Conservation (phyloP, 2,113 vertebrate species). For the Sialia sialis region DNA sequence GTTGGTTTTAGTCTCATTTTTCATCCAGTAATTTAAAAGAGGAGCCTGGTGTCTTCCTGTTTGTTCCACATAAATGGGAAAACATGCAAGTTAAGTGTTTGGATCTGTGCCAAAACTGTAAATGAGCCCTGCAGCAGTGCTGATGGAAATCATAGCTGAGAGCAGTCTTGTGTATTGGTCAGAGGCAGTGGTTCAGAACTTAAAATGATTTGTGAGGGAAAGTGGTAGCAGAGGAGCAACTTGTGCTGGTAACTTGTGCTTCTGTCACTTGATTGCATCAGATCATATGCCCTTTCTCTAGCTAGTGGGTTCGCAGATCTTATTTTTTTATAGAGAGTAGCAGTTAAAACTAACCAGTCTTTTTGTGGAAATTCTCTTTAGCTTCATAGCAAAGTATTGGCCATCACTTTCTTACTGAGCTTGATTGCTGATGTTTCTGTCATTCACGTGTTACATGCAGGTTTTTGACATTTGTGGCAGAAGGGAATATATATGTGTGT, state of each 20-base stretch:
- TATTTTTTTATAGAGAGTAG: background rate
- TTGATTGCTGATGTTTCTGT: background rate
- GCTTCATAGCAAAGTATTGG: background rate
- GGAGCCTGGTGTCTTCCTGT: background rate
- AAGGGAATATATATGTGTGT: background rate
- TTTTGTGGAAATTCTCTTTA: background rate
- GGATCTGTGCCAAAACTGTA: background rate
- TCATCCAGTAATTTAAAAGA: background rate
- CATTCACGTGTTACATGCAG: background rate
- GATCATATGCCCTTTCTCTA: background rate
- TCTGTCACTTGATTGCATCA: background rate
- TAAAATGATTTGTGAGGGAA: background rate
- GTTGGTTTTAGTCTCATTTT: background rate
- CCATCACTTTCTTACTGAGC: background rate
- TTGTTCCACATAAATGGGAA: background rate
- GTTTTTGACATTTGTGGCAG: background rate
- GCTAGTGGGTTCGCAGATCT: background rate
- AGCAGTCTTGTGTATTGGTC: background rate
- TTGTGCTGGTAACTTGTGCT: background rate
- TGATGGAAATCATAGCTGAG: background rate
- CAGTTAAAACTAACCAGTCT: background rate
- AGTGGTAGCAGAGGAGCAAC: background rate
- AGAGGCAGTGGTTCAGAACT: background rate
- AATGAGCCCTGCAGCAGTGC: background rate
- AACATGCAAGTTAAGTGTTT: background rate